Evolutionary conservation across 2,797 vertebrate genomes (phyloP).

Genomic region (Sphenodon punctatus): DNA sequence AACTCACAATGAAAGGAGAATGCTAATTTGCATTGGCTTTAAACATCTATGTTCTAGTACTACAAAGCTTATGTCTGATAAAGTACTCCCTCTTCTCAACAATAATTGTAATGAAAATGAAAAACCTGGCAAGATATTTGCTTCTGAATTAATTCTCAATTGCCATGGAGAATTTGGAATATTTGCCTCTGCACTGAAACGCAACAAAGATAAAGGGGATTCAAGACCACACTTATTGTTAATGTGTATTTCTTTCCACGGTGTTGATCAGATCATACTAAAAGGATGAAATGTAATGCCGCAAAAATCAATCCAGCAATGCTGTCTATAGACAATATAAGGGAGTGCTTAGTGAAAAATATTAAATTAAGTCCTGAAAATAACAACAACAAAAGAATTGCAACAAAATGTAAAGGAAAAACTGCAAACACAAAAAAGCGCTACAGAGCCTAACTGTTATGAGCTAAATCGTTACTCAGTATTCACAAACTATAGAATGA

Average conservation of each 20-base stretch:
- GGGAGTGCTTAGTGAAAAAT: slow-evolving; percentile 1
- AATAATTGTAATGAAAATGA: slow-evolving; percentile 60
- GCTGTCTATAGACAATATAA: slow-evolving; percentile 18
- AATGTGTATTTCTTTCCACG: slow-evolving; percentile 50
- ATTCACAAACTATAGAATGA: not conserved
- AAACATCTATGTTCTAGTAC: slow-evolving; percentile 33
- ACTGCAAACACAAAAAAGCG: too few relatives aligned
- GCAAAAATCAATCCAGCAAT: slow-evolving; percentile 42
- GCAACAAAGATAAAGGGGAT: slow-evolving; percentile 63
- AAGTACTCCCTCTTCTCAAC: slow-evolving; percentile 45
- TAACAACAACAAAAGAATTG: not conserved
- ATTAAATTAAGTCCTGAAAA: not conserved
- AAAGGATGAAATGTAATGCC: slow-evolving; percentile 54
- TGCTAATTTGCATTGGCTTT: slow-evolving; percentile 68
- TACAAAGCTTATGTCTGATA: slow-evolving; percentile 62
- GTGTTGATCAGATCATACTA: slow-evolving; percentile 17
- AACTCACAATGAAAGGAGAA: slow-evolving; percentile 51
- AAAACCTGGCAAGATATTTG: slow-evolving; percentile 57
- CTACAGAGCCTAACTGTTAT: too few relatives aligned
- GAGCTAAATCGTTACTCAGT: too few relatives aligned
- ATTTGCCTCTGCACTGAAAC: slow-evolving; percentile 58
- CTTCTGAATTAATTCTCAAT: slow-evolving; percentile 63
- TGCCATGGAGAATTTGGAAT: slow-evolving; percentile 67
- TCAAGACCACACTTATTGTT: slow-evolving; percentile 65
- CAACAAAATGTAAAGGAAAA: too few relatives aligned